These are phyloP conservation scores for Cosmorhoe ocellata DNA, from an alignment of 2,888 invertebrate genomes.

Conservation along the genomic window DNA sequence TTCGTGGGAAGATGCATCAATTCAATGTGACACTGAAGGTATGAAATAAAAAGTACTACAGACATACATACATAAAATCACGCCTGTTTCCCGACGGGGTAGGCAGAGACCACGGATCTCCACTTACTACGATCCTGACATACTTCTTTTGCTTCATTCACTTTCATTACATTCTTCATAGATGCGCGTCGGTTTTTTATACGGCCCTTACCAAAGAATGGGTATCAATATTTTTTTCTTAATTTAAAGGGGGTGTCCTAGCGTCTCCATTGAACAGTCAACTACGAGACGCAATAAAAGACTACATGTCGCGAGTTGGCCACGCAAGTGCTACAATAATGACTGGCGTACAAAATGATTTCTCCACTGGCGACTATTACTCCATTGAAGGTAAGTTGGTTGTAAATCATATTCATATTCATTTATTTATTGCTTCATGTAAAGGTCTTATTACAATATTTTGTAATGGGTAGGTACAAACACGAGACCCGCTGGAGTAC, in stretches of 20 bases:
- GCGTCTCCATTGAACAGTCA: conserved; percentile 4
- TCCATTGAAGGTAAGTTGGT: neutral
- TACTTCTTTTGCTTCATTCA: too few species aligned
- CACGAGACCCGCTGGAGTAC: too few species aligned
- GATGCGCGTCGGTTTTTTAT: neutral
- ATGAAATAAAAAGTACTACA: neutral
- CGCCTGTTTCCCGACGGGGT: too few species aligned
- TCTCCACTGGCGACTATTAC: neutral
- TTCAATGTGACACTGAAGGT: conserved; percentile 5
- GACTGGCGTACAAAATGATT: conserved; percentile 1
- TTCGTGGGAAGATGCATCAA: neutral
- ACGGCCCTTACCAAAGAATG: neutral
- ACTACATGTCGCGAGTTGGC: neutral
- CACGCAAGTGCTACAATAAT: neutral
- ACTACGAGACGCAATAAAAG: conserved; percentile 1
- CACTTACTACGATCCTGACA: too few species aligned
- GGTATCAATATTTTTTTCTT: neutral
- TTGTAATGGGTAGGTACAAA: too few species aligned
- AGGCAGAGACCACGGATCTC: too few species aligned
- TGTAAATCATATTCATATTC: too few species aligned
- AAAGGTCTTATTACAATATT: too few species aligned
- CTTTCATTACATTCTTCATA: too few species aligned
- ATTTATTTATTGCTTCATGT: too few species aligned
- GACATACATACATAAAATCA: too few species aligned
- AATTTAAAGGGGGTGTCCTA: neutral